A percentile compares a stretch with the other conserved stretches of the same genome.
phyloP scores from a whole-genome alignment of 2,797 vertebrate species.

The Channa striata region DNA sequence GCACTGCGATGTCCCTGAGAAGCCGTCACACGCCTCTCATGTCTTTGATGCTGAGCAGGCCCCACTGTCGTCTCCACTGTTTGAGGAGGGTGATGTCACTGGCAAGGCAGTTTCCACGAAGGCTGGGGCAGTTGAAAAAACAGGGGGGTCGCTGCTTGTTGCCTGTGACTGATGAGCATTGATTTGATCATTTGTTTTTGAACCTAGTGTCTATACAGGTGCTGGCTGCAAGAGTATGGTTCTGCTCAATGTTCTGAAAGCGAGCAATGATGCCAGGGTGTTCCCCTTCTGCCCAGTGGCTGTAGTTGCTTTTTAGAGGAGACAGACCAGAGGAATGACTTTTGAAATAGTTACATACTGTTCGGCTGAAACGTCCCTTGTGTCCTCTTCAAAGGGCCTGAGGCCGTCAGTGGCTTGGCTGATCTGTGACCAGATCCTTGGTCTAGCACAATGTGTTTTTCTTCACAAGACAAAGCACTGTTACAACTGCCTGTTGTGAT shows the following conservation, averaged over 20 bases:
- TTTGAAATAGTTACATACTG: slow-evolving; percentile 33
- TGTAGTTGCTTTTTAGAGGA: slow-evolving; percentile 24
- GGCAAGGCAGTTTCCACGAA: slow-evolving; percentile 8
- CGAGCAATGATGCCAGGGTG: slow-evolving; percentile 22
- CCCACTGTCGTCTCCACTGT: not conserved
- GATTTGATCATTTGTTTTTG: too few species aligned
- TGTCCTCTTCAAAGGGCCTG: too few species aligned
- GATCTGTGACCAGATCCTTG: not conserved
- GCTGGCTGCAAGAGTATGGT: too few species aligned
- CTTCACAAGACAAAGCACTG: not conserved
- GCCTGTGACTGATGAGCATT: too few species aligned
- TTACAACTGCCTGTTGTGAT: too few species aligned
- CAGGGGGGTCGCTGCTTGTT: slow-evolving; percentile 11
- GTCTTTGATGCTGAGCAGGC: too few species aligned
- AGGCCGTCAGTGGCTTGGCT: not conserved
- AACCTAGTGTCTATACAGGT: too few species aligned
- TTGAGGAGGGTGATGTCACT: slow-evolving; percentile 12
- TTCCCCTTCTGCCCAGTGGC: slow-evolving; percentile 13
- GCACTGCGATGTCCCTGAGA: slow-evolving; percentile 23
- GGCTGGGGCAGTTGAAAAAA: not conserved
- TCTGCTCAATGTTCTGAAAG: slow-evolving; percentile 46
- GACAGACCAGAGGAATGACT: slow-evolving; percentile 31
- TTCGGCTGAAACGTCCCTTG: too few species aligned
- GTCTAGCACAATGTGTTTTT: not conserved
- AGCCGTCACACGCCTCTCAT: slow-evolving; percentile 15